phyloP scores from a whole-genome alignment of 2,113 vertebrate species.

The Pleuronectes platessa region DNA sequence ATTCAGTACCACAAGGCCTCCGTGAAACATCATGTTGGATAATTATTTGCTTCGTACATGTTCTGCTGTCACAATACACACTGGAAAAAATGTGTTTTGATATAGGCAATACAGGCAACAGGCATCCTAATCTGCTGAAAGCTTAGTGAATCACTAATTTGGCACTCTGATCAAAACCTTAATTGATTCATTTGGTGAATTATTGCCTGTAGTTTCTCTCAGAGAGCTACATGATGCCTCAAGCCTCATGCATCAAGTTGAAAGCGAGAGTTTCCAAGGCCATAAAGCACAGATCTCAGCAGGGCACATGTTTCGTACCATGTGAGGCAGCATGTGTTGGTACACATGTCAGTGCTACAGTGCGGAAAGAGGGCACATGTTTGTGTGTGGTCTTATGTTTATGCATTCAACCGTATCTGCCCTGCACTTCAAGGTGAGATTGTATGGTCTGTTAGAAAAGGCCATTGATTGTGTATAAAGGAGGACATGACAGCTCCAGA shows the following conservation, averaged over 20 bases:
- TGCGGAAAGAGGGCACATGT: slow-evolving; percentile 14
- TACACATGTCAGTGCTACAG: slow-evolving; percentile 54
- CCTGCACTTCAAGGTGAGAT: neutral
- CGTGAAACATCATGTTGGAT: slow-evolving; percentile 11
- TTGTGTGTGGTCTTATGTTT: slow-evolving; percentile 6
- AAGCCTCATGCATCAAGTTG: slow-evolving; percentile 22
- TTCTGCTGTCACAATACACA: slow-evolving; percentile 42
- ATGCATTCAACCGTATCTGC: neutral
- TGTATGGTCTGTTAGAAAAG: too few species aligned
- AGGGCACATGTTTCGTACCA: slow-evolving; percentile 53
- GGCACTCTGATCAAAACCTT: slow-evolving; percentile 46
- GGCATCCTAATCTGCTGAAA: slow-evolving; percentile 35
- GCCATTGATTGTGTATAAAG: too few species aligned
- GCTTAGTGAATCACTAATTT: slow-evolving; percentile 38
- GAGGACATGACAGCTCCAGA: too few species aligned
- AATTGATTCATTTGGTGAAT: slow-evolving; percentile 55
- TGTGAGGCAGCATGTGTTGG: slow-evolving; percentile 61
- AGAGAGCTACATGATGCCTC: neutral
- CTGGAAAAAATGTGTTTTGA: slow-evolving; percentile 38
- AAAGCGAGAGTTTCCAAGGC: slow-evolving; percentile 59
- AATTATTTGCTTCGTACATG: slow-evolving; percentile 54
- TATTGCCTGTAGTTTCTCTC: slow-evolving; percentile 14
- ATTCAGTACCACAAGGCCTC: neutral
- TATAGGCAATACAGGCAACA: slow-evolving; percentile 53
- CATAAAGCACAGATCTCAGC: slow-evolving; percentile 64